phyloP scores from a whole-genome alignment of 1,140 invertebrate species.

The Pachypeltis micranthus region DNA sequence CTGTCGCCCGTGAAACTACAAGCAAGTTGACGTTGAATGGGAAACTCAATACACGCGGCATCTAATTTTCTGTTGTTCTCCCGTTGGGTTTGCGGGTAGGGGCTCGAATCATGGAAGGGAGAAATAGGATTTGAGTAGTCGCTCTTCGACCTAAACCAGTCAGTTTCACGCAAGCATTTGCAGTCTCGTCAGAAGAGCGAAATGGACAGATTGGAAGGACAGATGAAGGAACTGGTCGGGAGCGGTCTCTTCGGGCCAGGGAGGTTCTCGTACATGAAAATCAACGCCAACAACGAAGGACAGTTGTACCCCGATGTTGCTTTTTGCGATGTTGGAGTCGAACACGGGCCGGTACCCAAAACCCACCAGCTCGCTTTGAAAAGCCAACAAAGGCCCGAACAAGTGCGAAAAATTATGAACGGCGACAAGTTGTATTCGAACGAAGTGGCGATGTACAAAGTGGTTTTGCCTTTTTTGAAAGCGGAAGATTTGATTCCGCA shows the following conservation, averaged over 20 bases:
- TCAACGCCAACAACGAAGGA: background rate
- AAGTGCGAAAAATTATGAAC: background rate
- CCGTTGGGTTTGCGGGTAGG: too few species aligned
- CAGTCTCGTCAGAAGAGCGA: too few species aligned
- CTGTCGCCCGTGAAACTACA: too few species aligned
- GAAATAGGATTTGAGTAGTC: too few species aligned
- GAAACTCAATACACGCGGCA: too few species aligned
- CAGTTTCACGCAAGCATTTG: too few species aligned
- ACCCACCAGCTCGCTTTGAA: background rate
- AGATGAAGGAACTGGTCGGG: background rate
- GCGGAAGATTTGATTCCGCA: background rate
- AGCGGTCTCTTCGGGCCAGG: background rate
- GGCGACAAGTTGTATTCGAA: background rate
- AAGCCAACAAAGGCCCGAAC: background rate
- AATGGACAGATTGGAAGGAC: background rate
- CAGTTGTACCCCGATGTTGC: background rate
- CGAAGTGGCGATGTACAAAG: conserved; percentile 13
- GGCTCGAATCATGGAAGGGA: too few species aligned
- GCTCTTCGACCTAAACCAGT: too few species aligned
- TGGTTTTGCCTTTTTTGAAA: conserved; percentile 3
- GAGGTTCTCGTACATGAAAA: background rate
- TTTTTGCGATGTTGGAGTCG: background rate
- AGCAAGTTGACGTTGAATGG: too few species aligned
- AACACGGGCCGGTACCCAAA: background rate
- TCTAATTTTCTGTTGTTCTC: too few species aligned